phyloP scores from a whole-genome alignment of 2,797 vertebrate species.

The Myotis findleyi region DNA sequence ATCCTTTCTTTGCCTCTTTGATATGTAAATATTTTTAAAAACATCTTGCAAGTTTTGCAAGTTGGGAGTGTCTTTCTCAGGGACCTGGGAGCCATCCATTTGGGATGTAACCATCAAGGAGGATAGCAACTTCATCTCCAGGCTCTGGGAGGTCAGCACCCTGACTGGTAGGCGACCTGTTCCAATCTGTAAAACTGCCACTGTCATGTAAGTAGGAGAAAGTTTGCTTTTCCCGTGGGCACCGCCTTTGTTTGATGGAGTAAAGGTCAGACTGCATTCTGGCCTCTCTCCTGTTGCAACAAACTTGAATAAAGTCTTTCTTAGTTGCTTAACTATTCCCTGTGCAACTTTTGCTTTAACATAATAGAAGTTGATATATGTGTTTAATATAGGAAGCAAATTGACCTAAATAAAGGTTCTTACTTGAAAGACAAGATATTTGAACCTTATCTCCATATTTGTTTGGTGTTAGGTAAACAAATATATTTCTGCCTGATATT shows the following conservation, averaged over 20 bases:
- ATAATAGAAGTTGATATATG: background rate
- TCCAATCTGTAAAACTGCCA: background rate
- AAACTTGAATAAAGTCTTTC: background rate
- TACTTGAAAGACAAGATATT: background rate
- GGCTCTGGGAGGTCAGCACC: background rate
- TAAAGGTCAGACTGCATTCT: background rate
- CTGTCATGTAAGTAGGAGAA: background rate
- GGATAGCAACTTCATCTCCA: background rate
- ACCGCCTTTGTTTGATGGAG: background rate
- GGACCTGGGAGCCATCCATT: background rate
- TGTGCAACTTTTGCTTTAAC: background rate
- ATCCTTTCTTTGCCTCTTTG: background rate
- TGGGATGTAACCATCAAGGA: background rate
- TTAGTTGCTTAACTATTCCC: background rate
- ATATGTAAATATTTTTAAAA: background rate
- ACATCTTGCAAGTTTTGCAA: background rate
- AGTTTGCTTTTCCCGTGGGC: background rate
- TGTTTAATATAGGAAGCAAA: background rate
- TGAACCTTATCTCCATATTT: background rate
- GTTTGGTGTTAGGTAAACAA: background rate
- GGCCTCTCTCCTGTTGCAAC: background rate
- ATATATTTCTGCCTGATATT: background rate
- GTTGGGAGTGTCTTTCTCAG: background rate
- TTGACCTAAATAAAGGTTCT: background rate
- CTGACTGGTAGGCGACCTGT: rapidly evolving